Evolutionary conservation across 2,888 invertebrate genomes (phyloP).

Genomic region (Bombylius discolor): DNA sequence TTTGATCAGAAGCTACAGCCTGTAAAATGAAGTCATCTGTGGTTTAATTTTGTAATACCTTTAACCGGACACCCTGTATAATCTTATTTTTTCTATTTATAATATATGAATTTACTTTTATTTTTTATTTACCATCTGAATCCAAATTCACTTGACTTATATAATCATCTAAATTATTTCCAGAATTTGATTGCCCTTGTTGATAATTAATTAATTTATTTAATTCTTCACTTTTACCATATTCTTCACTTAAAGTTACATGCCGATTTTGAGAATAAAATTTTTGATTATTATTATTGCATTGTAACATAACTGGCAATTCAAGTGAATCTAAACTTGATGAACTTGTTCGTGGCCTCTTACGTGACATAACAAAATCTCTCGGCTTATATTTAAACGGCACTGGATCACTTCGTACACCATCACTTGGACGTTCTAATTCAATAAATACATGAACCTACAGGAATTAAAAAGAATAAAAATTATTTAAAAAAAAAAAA

Average conservation of each 20-base stretch:
- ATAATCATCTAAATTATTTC: background rate
- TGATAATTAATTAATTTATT: background rate
- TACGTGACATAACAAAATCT: constrained; percentile 33
- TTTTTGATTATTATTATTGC: background rate
- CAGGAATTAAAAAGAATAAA: constrained; percentile 16
- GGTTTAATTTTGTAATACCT: no score
- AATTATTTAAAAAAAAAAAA: background rate
- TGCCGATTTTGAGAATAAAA: background rate
- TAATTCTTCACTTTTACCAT: constrained; percentile 16
- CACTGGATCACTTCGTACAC: constrained; percentile 51
- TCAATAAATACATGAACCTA: constrained; percentile 57
- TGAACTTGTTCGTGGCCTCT: constrained; percentile 23
- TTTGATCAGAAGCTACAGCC: no score
- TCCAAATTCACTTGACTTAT: constrained; percentile 3
- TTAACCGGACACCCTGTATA: no score
- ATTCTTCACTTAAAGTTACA: constrained; percentile 23
- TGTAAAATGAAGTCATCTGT: no score
- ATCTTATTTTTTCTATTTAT: no score
- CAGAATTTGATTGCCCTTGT: background rate
- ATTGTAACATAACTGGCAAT: constrained; percentile 25
- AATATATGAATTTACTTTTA: background rate
- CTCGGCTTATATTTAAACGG: constrained; percentile 57
- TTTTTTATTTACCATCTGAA: constrained; percentile 9
- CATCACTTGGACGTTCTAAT: constrained; percentile 60
- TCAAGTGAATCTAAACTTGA: constrained; percentile 25